A percentile compares a stretch with the other conserved stretches of the same genome.
phyloP scores from a whole-genome alignment of 2,797 vertebrate genomes.

The Dermochelys coriacea region DNA sequence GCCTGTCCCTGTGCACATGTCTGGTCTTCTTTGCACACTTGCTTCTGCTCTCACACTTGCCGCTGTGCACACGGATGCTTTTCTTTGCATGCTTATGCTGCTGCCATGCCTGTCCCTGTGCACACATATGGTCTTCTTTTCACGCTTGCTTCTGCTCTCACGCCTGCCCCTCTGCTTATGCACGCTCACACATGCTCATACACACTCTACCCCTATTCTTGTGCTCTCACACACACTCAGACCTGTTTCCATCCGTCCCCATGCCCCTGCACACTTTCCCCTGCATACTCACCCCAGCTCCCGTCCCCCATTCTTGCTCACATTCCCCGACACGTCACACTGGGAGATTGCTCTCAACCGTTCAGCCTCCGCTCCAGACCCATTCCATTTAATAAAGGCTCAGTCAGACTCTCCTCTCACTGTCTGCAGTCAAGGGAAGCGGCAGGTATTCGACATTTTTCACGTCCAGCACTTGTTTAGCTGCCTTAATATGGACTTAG shows the following conservation, averaged over 20 bases:
- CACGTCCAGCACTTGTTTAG: too few relatives aligned
- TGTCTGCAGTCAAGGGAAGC: neutral
- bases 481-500: too few relatives aligned
- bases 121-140: too few relatives aligned
- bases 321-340: neutral
- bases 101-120: neutral
- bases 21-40: too few relatives aligned
- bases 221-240: neutral
- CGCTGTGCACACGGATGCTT: too few relatives aligned
- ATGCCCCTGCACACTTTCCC: neutral
- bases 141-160: too few relatives aligned
- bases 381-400: neutral
- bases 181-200: neutral
- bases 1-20: neutral
- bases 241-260: neutral
- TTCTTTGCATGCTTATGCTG: neutral
- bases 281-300: too few relatives aligned
- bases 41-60: too few relatives aligned
- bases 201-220: neutral
- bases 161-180: too few relatives aligned
- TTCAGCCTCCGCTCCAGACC: neutral
- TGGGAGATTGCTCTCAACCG: neutral
- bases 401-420: neutral
- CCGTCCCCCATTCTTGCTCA: too few relatives aligned
- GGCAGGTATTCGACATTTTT: too few relatives aligned